Base-by-base conservation (phyloP, 23 tunicate genomes). In the Botrylloides violaceus region DNA sequence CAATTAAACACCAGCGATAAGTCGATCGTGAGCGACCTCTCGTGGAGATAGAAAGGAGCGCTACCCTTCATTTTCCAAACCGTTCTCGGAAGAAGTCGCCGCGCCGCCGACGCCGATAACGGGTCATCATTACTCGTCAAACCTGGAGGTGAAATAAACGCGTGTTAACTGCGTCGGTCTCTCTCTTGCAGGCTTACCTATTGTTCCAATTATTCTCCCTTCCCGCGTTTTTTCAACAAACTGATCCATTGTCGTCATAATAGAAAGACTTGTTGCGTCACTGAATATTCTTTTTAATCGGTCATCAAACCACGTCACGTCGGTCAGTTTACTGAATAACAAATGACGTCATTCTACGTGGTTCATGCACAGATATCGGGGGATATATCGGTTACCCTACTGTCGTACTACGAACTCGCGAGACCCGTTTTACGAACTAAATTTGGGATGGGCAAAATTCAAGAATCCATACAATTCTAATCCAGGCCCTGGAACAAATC, bases 61-160 rank as follows among this genome's bases (percentile, higher is more conserved):
- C 31, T n/a, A 2, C 64, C 31, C 34, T 63, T 63, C 70, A 63
- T 63, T 9, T 22, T 4, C 70, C 58, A 61, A 5, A 22, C 32
- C 27, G 12, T 1, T 1, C 6, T 9, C 32, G 80, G 32, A 26
- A 29, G 35, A 34, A 76, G 25, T 18, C 64, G 64, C 28, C 80
- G 28, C n/a, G 49, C 23, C 1, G 80, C 72, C 12, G 80, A 32
- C 12, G 66, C 33, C 36, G 64, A 65, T 20, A 61, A 21, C 3
- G 80, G 80, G 15, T 76, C 80, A 62, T 76, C 80, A 25, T 24
- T 29, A 36, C 68, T 56, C 9, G 80, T 61, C 71, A 61, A 28
- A 4, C 80, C 80, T 76, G 71, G 20, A 22, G 21, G 20, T 23
- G 4, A 37, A 21, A 29, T 6, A 65, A 30, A 5, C 25, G 7